Percentiles rank a stretch among this genome's conserved stretches.
These are phyloP conservation scores for Sinosuthora webbiana DNA, from an alignment of 2,113 vertebrate genomes.

Conservation along the genomic window DNA sequence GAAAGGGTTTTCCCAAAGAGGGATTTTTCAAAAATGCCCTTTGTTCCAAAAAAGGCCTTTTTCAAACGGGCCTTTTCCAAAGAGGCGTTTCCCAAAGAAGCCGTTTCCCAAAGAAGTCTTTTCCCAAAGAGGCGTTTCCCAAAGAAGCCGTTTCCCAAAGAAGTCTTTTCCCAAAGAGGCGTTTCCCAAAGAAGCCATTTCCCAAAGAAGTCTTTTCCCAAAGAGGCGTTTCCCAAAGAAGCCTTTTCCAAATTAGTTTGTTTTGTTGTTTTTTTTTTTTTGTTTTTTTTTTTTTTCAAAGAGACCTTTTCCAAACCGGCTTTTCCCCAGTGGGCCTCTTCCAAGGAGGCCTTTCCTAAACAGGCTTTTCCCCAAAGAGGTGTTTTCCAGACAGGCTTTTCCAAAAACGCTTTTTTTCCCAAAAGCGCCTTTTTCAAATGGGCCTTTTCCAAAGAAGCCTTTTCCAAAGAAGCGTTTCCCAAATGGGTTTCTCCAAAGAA, in stretches of 20 bases:
- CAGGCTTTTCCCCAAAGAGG: accelerated
- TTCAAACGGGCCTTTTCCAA: background rate
- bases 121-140: too few species aligned
- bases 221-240: too few species aligned
- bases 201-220: too few species aligned
- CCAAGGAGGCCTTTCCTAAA: background rate
- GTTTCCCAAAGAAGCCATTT: accelerated
- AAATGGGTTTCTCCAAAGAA: background rate
- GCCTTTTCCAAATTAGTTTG: too few species aligned
- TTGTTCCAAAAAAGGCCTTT: background rate
- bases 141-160: too few species aligned
- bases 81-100: too few species aligned
- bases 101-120: background rate
- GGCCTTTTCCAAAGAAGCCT: too few species aligned
- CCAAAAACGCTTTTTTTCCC: background rate
- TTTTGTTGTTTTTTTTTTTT: too few species aligned
- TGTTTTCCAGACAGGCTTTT: background rate
- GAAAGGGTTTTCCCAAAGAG: background rate
- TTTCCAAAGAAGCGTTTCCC: background rate
- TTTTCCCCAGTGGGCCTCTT: too few species aligned
- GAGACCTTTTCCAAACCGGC: accelerated
- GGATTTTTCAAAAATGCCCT: background rate
- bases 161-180: too few species aligned
- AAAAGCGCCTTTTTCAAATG: too few species aligned
- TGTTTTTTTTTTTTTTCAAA: background rate